Conservation (phyloP, 2,888 invertebrate species). For the Temnothorax unifasciatus region DNA sequence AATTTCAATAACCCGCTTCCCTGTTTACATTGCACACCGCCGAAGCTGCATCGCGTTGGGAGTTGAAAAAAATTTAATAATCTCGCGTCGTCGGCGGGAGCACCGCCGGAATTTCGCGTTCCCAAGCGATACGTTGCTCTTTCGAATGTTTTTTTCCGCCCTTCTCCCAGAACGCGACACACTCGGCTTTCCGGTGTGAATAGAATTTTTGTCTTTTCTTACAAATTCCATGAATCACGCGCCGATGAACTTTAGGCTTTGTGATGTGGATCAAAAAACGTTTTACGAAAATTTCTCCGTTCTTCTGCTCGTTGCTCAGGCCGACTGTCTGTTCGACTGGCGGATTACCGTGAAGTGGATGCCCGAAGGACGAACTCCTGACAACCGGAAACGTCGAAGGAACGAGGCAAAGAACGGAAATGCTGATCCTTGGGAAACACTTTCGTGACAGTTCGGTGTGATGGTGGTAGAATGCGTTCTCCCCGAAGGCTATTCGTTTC, state of each 20-base stretch:
- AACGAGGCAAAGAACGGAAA: slow-evolving; percentile 28
- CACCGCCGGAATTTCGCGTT: slow-evolving; percentile 32
- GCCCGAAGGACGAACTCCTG: slow-evolving; percentile 23
- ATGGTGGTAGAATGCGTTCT: slow-evolving; percentile 52
- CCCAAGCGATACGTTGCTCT: slow-evolving; percentile 3
- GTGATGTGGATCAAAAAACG: background rate
- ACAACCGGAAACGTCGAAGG: slow-evolving; percentile 8
- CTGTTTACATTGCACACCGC: slow-evolving; percentile 48
- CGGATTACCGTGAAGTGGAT: slow-evolving; percentile 13
- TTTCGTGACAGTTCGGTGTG: slow-evolving; percentile 45
- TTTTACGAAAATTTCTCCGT: slow-evolving; percentile 29
- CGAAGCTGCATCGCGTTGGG: slow-evolving; percentile 14
- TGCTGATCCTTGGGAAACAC: slow-evolving; percentile 56
- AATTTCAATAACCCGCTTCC: slow-evolving; percentile 47
- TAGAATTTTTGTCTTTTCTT: slow-evolving; percentile 36
- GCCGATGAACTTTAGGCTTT: background rate
- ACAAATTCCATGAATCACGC: slow-evolving; percentile 15
- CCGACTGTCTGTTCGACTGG: slow-evolving; percentile 18
- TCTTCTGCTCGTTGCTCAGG: background rate
- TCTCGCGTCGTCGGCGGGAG: slow-evolving; percentile 15
- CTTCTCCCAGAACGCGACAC: background rate
- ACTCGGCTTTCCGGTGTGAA: slow-evolving; percentile 17
- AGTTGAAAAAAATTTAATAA: slow-evolving; percentile 55
- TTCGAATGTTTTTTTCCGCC: background rate
- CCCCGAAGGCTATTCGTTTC: slow-evolving; percentile 49